These are phyloP conservation scores for Gandaritis pyraliata DNA, from an alignment of 2,888 invertebrate genomes.

Conservation along the genomic window DNA sequence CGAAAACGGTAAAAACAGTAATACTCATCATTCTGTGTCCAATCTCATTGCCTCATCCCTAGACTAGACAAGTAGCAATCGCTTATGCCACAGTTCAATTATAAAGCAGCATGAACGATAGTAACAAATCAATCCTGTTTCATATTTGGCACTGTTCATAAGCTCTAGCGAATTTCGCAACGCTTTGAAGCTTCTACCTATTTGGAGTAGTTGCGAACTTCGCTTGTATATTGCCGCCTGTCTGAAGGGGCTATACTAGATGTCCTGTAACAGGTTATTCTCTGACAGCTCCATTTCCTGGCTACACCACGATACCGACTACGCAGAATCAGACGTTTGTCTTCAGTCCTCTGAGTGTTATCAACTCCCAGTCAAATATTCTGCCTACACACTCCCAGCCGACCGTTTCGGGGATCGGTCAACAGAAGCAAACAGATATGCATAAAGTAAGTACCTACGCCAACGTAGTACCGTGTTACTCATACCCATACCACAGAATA, in stretches of 20 bases:
- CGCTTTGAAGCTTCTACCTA: neutral
- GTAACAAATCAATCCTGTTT: neutral
- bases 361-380: conserved; percentile 88
- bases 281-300: conserved; percentile 85
- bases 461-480: neutral
- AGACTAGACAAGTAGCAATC: neutral
- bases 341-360: conserved; percentile 88
- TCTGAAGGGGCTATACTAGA: neutral
- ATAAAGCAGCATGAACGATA: neutral
- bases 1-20: too few relatives aligned
- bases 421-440: conserved; percentile 86
- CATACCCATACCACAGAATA: neutral
- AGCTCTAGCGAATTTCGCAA: conserved; percentile 1
- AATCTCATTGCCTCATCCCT: neutral
- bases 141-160: conserved; percentile 1
- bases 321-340: conserved; percentile 92
- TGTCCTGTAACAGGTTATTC: conserved; percentile 16
- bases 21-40: conserved; percentile 7
- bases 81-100: neutral
- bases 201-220: conserved; percentile 2
- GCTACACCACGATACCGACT: conserved; percentile 91
- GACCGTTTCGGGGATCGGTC: conserved; percentile 75
- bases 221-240: conserved; percentile 2
- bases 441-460: conserved; percentile 81
- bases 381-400: conserved; percentile 85